Evolutionary conservation across 2,113 vertebrate genomes (phyloP), one percentile per base, ranked within the genome.

Genomic region (Myocastor coypus): DNA sequence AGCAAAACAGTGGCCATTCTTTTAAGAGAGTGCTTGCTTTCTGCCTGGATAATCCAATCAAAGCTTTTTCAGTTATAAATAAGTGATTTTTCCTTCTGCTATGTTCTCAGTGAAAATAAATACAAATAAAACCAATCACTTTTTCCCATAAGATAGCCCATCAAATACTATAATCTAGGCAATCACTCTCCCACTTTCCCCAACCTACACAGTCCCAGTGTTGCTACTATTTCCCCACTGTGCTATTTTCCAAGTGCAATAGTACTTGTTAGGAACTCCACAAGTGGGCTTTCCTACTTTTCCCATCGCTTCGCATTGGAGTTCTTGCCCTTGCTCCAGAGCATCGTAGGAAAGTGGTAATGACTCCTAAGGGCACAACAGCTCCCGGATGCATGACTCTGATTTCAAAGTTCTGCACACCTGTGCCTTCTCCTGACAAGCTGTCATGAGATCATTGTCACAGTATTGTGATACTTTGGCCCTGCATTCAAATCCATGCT

Each of bases 81-180:
- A 91, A 82, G 80, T 13, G 14, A 81, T 81, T 97, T 97, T 97
- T 88, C 66, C 34, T 90, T 93, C 30, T 71, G 2, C 66, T 89
- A 17, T 88, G 59, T 85, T 22, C 26, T 32, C 14, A 68, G 73
- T 52, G 89, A 83, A 96, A 94, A 91, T 64, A 81, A 63, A 92
- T 80, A 52, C 59, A 89, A 97, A 59, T 20, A 93, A 16, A 9
- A 57, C 52, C 80, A 77, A 59, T 9, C 9, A 17, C 40, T 52
- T 87, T 87, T 73, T 66, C 12, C 13, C 9, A 55, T 9, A 69
- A 32, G 57, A 83, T 75, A 93, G 6, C 14, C 52, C 83, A 37
- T 88, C 57, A 24, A 85, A 30, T 55, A 52, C 9, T 17, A 46
- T 75, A 73, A 26, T 61, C 30, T 26, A 19, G 14, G 40, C 13